These are phyloP conservation scores for Cottoperca gobio DNA, from an alignment of 2,797 vertebrate species.

Conservation along the genomic window DNA sequence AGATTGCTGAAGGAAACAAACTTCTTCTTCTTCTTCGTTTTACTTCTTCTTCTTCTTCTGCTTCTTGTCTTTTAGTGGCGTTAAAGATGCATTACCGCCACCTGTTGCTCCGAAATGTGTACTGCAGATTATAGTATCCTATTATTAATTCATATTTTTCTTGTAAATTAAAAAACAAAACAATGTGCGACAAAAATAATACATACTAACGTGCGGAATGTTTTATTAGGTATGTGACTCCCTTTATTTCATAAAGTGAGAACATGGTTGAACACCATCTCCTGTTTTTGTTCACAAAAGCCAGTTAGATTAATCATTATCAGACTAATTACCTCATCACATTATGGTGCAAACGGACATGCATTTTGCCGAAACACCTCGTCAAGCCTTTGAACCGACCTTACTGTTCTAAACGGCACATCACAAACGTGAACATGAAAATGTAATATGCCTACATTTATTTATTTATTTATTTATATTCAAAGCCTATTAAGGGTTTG, in stretches of 20 bases:
- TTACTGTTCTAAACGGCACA: too few relatives aligned
- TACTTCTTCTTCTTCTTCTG: background rate
- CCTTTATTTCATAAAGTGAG: background rate
- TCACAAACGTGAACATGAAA: too few relatives aligned
- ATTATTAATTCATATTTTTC: background rate
- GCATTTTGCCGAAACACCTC: too few relatives aligned
- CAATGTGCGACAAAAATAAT: too few relatives aligned
- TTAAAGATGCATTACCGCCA: background rate
- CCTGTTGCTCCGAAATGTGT: background rate
- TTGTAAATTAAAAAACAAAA: background rate
- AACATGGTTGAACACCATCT: background rate
- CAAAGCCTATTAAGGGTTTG: background rate
- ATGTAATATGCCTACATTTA: background rate
- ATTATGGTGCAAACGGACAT: background rate
- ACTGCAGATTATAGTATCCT: background rate
- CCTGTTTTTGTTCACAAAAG: background rate
- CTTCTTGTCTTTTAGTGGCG: background rate
- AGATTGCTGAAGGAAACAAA: background rate
- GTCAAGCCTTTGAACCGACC: too few relatives aligned
- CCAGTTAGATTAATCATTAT: too few relatives aligned
- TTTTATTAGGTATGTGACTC: too few relatives aligned
- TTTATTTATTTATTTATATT: background rate
- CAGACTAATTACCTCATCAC: too few relatives aligned
- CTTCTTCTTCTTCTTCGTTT: background rate
- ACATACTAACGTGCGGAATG: too few relatives aligned